phyloP scores from a whole-genome alignment of 2,797 vertebrate species.

The Sebastes hopkinsi region DNA sequence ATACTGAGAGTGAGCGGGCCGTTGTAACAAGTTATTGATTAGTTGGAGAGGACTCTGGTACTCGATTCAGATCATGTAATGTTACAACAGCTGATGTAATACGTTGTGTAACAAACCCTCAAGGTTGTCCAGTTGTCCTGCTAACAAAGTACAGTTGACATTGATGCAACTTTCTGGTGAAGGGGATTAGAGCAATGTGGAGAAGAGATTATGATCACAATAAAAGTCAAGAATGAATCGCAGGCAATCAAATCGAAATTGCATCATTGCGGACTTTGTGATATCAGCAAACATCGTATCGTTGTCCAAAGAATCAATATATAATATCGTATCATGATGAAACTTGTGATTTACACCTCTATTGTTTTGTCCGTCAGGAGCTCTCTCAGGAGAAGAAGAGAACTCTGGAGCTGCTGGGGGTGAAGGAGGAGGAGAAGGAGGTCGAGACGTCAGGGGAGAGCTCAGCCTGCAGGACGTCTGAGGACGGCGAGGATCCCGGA shows the following conservation, averaged over 20 bases:
- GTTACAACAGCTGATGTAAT: neutral
- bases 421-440: slow-evolving; percentile 71
- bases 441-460: slow-evolving; percentile 14
- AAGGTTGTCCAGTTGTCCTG: neutral
- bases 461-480: neutral
- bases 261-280: no score
- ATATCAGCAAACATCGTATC: no score
- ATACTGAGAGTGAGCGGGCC: neutral
- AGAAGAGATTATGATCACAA: neutral
- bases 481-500: slow-evolving; percentile 52
- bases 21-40: neutral
- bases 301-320: no score
- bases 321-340: no score
- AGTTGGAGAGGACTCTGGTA: neutral
- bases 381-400: slow-evolving; percentile 92
- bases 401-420: slow-evolving; percentile 88
- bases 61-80: neutral
- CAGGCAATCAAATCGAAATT: no score
- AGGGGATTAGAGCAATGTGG: neutral
- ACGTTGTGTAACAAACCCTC: neutral
- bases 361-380: slow-evolving; percentile 78
- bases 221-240: neutral
- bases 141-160: neutral
- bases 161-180: neutral
- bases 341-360: no score